Base-by-base conservation (phyloP, 1,140 invertebrate species). In the Drosophila teissieri region DNA sequence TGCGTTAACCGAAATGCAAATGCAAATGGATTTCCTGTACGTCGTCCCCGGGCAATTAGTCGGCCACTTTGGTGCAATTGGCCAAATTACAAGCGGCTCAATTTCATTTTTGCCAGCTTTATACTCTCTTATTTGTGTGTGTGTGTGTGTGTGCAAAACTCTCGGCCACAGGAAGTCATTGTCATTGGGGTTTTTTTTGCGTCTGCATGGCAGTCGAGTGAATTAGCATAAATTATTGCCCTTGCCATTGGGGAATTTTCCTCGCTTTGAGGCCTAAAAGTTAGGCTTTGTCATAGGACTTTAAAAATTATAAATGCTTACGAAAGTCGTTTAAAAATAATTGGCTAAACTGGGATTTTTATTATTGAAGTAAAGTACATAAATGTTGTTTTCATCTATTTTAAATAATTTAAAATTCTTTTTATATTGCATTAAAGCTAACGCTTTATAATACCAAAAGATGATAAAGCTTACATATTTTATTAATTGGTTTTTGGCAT, bases 21-120 rank as follows among this genome's bases (percentile, higher is more conserved):
- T 57, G 22, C 19, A 49, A 78, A 80, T 57, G 22, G 17, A 49
- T 22, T 56, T 55, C 64, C 60, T 34, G 52, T 60, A 34, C 49
- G 62, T 24, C 65, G 51, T 78, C 69, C 78, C 82, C 55, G 62
- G 78, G 78, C 82, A 86, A 86, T 86, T 86, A 88, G 83, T 70
- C 51, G 64, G 54, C 44, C 75, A 75, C 79, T 88, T 88, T 75
- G 53, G 69, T 79, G 73, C 74, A 88, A 86, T 82, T 82, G 79
- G 44, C 62, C 61, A 67, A 82, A 82, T 88, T 82, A 82, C 85
- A 68, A 61, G 49, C 36, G 42, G 40, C 62, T 74, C 52, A 67
- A 65, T 78, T 86, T 73, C 49, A 81, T 65, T 80, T 67, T 55
- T 56, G 53, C 53, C 37, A 73, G 53, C 52, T 56, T 42, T 56